These are phyloP conservation scores for Clamator glandarius DNA, from an alignment of 2,797 vertebrate genomes.

Conservation along the genomic window DNA sequence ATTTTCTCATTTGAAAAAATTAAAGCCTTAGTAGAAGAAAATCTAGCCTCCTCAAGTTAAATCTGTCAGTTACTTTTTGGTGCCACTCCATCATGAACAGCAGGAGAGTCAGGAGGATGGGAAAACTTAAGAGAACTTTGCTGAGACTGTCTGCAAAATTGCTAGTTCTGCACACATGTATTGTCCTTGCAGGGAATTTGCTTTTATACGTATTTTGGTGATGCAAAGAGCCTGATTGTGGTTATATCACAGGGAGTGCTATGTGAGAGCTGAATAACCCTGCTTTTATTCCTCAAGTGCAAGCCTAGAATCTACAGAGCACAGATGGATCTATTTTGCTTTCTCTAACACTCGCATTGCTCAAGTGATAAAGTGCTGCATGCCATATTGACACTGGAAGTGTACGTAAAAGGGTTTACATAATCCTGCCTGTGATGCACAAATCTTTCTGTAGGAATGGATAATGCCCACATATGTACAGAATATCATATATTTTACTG, in stretches of 20 bases:
- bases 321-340: background rate
- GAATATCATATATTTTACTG: background rate
- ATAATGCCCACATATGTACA: background rate
- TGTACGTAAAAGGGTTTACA: background rate
- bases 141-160: background rate
- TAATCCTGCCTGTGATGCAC: background rate
- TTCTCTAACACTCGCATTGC: background rate
- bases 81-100: background rate
- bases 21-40: background rate
- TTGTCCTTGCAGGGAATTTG: background rate
- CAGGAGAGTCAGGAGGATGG: background rate
- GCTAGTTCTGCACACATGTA: background rate
- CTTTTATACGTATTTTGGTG: background rate
- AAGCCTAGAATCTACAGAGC: background rate
- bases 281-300: background rate
- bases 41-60: background rate
- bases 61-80: background rate
- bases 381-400: background rate
- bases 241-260: background rate
- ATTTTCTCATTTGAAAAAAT: slow-evolving; percentile 6
- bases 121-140: background rate
- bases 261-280: background rate
- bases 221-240: background rate
- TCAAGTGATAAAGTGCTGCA: background rate
- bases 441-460: background rate